Evolutionary conservation across 1,140 invertebrate species (phyloP), one percentile per base, ranked within the genome.

Genomic region (Drosophila malerkotliana): DNA sequence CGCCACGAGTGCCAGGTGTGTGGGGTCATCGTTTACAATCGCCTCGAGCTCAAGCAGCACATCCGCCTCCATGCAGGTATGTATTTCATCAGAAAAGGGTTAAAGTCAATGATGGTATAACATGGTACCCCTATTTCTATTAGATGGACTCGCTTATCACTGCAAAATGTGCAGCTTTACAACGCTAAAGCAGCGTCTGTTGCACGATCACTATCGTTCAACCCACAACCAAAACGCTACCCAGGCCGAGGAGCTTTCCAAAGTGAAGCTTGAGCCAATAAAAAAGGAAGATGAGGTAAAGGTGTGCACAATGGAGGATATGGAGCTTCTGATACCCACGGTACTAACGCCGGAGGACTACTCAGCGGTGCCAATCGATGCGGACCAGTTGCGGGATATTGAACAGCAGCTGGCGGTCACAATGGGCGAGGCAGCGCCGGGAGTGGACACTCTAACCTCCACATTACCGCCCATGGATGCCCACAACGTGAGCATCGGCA

Each of bases 41-140:
- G 71, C 4, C n/a, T 83, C 51, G 83, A 87, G 48, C 60, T 91
- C 1, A 90, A 88, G 45, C 74, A 88, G 32, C 90, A 91, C 28
- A 72, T 91, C 28, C 78, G 84, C 1, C 67, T 77, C 48, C 90
- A 91, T 47, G 53, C 79, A 71, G 85, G 90, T 91, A 80, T 44
- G 47, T 37, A 1, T 51, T 34, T 15, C 3, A 7, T 37, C 1
- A 14, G 3, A 44, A 44, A 44, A 18, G 34, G 34, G 34, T 37
- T 21, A 28, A 21, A 37, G 5, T 37, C 4, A 32, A 47, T 37
- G 30, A 48, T 57, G 6, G 9, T 45, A 9, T 4, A 9, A 8
- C 1, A 21, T 47, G 4, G 14, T 37, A 14, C 14, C n/a, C 2
- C 10, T 44, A 8, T 3, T 5, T 8, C n/a, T 63, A 61, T 5